Evolutionary conservation across 2,797 vertebrate species (phyloP).

Genomic region (Natrix natrix): DNA sequence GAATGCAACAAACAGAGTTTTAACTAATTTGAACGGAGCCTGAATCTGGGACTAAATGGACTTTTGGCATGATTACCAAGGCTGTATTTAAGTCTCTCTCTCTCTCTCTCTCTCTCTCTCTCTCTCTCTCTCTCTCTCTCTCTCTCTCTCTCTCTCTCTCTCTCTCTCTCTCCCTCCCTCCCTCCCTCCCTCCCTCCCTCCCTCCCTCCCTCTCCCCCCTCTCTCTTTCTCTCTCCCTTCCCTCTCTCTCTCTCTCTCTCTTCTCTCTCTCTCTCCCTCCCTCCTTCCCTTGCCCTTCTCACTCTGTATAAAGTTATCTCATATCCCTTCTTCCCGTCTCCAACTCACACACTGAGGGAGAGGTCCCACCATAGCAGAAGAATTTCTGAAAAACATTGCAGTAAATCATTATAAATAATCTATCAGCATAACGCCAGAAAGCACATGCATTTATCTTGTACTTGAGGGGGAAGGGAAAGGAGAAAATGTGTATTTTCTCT

Average conservation of each 20-base stretch:
- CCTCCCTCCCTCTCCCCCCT: too few relatives aligned
- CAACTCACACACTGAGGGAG: background rate
- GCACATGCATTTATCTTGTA: background rate
- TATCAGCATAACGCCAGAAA: background rate
- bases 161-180: too few relatives aligned
- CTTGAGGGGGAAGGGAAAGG: background rate
- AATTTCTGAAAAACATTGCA: background rate
- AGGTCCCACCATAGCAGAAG: background rate
- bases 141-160: too few relatives aligned
- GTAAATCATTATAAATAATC: background rate
- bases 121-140: too few relatives aligned
- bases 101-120: too few relatives aligned
- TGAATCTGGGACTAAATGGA: background rate
- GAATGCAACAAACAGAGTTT: background rate
- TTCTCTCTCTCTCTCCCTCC: too few relatives aligned
- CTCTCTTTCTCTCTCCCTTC: too few relatives aligned
- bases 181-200: too few relatives aligned
- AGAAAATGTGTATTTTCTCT: constrained; percentile 2
- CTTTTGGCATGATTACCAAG: background rate
- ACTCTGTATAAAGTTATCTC: background rate
- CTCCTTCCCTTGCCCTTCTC: too few relatives aligned
- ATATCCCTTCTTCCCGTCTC: background rate
- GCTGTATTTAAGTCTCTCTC: background rate
- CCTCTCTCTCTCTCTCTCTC: too few relatives aligned
- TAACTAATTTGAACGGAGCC: background rate